Evolutionary conservation across 2,113 vertebrate genomes (phyloP), one percentile per base, ranked within the genome.

Genomic region (Gasterosteus nipponicus): DNA sequence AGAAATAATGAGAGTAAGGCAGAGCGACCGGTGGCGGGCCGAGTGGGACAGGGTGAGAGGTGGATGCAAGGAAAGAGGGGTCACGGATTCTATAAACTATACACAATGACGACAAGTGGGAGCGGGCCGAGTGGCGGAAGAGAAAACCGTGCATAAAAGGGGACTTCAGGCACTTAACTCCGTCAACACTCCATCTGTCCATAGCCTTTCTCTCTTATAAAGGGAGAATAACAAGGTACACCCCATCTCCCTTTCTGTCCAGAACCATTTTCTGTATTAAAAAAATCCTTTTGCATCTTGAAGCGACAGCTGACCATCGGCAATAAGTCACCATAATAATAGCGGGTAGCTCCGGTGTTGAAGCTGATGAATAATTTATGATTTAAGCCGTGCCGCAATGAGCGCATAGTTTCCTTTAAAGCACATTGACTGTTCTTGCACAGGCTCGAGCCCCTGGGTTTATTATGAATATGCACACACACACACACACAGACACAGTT

Each of bases 281-380:
- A 38, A 38, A 38, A 38, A 38, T 16, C 39, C 10, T 54, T 70
- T 19, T 62, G 11, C 49, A 1, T 62, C 54, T 77, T 26, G 35
- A 70, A 81, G 68, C 76, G 84, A 84, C 64, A 74, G 77, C 84
- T 84, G 87, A 89, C 86, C 77, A 73, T 87, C 71, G 31, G 47
- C 69, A 53, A 29, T 54, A 54, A 14, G 51, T 54, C 51, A 54
- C 51, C 60, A 63, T 86, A 75, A 83, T 88, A 90, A 86, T 58
- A 82, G 75, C 12, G 12, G 70, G 49, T 82, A 75, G 80, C 83
- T 64, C 81, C 84, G 82, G 51, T 80, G 86, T 86, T 86, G 80
- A 83, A 86, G 72, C 68, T 64, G 14, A 87, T 93, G 89, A 93
- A 93, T 93, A 93, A 92, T 92, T 89, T 80, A 94, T 87, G 63